Evolutionary conservation across 64 coral and sea anemone species (phyloP).

Genomic region (Pocillopora verrucosa): DNA sequence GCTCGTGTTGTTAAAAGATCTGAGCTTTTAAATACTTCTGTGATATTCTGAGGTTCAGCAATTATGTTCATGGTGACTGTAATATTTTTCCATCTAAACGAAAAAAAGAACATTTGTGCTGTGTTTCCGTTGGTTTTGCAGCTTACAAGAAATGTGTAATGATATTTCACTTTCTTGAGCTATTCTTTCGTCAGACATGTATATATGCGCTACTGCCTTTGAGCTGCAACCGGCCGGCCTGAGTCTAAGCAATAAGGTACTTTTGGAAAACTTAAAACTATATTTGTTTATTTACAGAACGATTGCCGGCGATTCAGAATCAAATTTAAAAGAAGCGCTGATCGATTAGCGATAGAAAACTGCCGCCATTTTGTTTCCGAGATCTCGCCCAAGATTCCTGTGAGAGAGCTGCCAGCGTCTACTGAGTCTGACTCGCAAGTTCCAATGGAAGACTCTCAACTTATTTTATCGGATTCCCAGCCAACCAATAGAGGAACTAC

Average conservation of each 20-base stretch:
- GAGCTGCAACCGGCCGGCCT: background rate
- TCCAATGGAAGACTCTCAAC: slow-evolving; percentile 73
- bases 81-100: too few relatives aligned
- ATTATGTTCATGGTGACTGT: too few relatives aligned
- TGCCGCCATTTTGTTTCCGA: slow-evolving; percentile 67
- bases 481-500: background rate
- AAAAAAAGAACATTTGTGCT: too few relatives aligned
- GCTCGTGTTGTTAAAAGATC: too few relatives aligned
- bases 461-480: slow-evolving; percentile 56
- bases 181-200: too few relatives aligned
- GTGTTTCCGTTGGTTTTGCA: too few relatives aligned
- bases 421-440: slow-evolving; percentile 57
- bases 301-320: slow-evolving; percentile 70
- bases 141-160: too few relatives aligned
- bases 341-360: slow-evolving; percentile 44
- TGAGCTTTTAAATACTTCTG: too few relatives aligned
- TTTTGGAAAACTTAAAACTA: too few relatives aligned
- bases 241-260: background rate
- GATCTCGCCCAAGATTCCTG: slow-evolving; percentile 50
- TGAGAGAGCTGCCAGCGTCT: slow-evolving; percentile 54
- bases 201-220: too few relatives aligned
- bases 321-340: slow-evolving; percentile 70
- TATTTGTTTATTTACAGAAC: slow-evolving; percentile 21
- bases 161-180: too few relatives aligned
- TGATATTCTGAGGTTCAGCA: too few relatives aligned